Percentiles rank a stretch among this genome's conserved stretches.
Conservation (phyloP, 2,797 vertebrate genomes). For the Alca torda region DNA sequence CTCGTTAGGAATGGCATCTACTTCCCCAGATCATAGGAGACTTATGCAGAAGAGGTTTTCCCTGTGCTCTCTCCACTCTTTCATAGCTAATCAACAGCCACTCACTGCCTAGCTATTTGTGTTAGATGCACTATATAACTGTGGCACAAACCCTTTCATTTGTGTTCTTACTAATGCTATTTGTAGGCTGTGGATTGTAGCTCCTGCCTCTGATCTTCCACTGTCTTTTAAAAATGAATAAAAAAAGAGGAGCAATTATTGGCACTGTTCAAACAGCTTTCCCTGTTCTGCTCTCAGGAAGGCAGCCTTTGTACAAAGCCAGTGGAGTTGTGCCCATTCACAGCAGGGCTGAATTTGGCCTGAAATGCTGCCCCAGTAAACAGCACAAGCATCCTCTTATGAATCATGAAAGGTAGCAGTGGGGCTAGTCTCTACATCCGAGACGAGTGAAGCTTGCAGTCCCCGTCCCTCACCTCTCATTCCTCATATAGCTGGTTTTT, state of each 20-base stretch:
- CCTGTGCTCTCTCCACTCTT: slow-evolving; percentile 4
- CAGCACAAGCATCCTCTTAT: not conserved
- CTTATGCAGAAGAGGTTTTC: slow-evolving; percentile 10
- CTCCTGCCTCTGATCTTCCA: slow-evolving; percentile 58
- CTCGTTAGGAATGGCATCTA: not conserved
- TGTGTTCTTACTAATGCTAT: slow-evolving; percentile 47
- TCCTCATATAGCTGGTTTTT: not conserved
- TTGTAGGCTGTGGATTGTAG: slow-evolving; percentile 47
- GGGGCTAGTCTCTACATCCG: not conserved
- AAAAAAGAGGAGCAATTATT: slow-evolving; percentile 30
- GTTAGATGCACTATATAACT: slow-evolving; percentile 42
- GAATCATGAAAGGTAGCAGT: not conserved
- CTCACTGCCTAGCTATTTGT: slow-evolving; percentile 38
- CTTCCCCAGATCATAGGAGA: not conserved
- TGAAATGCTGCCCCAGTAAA: slow-evolving; percentile 24
- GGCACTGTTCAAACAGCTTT: slow-evolving; percentile 47
- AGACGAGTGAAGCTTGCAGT: not conserved
- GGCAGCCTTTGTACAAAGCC: slow-evolving; percentile 22
- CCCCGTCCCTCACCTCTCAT: not conserved
- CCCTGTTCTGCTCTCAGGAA: slow-evolving; percentile 34
- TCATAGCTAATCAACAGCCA: slow-evolving; percentile 43
- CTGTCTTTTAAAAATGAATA: slow-evolving; percentile 49
- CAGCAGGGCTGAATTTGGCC: slow-evolving; percentile 23
- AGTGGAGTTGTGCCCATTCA: slow-evolving; percentile 25
- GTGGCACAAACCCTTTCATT: slow-evolving; percentile 53